Base-by-base conservation (phyloP, 2,888 invertebrate species). In the Parapristionchus giblindavisi region DNA sequence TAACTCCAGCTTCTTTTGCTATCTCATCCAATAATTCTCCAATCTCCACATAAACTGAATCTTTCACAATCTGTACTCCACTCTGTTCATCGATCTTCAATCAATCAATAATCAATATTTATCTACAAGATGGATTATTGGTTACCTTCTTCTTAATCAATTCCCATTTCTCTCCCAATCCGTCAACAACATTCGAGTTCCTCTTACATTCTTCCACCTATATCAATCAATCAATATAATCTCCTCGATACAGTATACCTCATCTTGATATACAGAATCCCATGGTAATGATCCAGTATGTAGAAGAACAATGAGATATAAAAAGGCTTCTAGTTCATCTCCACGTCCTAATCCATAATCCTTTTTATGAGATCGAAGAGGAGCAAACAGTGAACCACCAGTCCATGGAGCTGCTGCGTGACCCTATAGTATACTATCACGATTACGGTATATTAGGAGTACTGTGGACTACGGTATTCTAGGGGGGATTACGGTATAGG, bases 251-350 rank as follows among this genome's bases (percentile, higher is more conserved):
- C n/a, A n/a, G n/a, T n/a, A n/a, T n/a, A 79, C 76, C 32, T 80
- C 75, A 32, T 77, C 78, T 34, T 63, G 27, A n/a, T 68, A 63
- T 27, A 77, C 65, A 17, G 76, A 61, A 8, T 71, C 66, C 85
- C 85, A 85, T 21, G 85, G 84, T 36, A 85, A 77, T 11, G 75
- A 76, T 14, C 81, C 81, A 14, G 73, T 60, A 54, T 78, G 65
- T 77, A 85, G 58, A 65, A 81, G 79, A 38, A 82, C 51, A n/a
- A 81, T 68, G 32, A 79, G 70, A 75, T 82, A 83, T 60, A 84
- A 76, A 79, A 80, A 82, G 2, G 83, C 77, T 76, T 84, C 82
- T 8, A 84, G 63, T 75, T 85, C 84, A 40, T 82, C 81, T 17
- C 81, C 76, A 3, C 75, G 21, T 11, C 48, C 48, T 1, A 72